Evolutionary conservation across 2,113 vertebrate species (phyloP).

Genomic region (Macaca nemestrina): DNA sequence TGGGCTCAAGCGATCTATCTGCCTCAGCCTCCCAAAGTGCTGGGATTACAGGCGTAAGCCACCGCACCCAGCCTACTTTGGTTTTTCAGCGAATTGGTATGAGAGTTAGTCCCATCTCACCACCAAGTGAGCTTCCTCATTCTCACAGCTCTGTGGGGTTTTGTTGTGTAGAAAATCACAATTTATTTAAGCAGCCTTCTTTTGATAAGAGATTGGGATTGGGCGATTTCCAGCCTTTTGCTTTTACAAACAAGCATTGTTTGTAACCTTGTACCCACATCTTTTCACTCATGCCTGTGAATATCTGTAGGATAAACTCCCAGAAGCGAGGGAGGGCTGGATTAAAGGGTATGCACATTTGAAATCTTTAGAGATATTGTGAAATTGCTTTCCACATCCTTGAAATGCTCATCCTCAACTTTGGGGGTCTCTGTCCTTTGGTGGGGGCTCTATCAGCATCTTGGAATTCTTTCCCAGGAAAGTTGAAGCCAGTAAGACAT

Average conservation of each 20-base stretch:
- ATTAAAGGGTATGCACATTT: neutral
- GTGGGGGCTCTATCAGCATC: neutral
- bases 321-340: neutral
- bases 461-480: neutral
- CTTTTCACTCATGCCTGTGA: neutral
- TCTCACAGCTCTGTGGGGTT: neutral
- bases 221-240: neutral
- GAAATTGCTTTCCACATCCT: neutral
- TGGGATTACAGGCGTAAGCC: no score
- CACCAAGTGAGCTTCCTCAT: neutral
- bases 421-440: neutral
- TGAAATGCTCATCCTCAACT: neutral
- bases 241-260: neutral
- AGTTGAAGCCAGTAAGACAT: neutral
- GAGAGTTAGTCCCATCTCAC: neutral
- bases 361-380: neutral
- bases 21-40: no score
- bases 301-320: neutral
- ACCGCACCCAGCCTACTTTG: neutral
- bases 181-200: neutral
- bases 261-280: neutral
- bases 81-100: neutral
- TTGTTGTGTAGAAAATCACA: rapidly evolving
- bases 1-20: no score
- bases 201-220: neutral